A percentile compares a stretch with the other conserved stretches of the same genome.
phyloP scores from a whole-genome alignment of 2,113 vertebrate genomes.

The Cyanoderma ruficeps region DNA sequence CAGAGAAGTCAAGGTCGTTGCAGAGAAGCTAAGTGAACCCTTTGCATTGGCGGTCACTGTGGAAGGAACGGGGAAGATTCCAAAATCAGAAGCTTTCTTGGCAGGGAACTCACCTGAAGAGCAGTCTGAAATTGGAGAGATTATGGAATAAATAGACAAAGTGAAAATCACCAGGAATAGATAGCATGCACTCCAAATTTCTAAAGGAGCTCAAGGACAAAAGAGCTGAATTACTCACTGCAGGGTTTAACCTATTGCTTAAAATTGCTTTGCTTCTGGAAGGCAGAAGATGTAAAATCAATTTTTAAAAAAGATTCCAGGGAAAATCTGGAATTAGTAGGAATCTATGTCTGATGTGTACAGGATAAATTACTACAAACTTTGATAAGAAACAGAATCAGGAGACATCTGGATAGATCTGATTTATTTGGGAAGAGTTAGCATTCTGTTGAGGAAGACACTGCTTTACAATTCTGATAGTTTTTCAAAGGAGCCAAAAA shows the following conservation, averaged over 20 bases:
- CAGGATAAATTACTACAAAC: not conserved
- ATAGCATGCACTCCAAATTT: conserved; percentile 1
- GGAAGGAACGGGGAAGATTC: conserved; percentile 12
- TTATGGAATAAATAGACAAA: conserved; percentile 31
- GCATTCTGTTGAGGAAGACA: not conserved
- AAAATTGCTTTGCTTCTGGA: conserved; percentile 42
- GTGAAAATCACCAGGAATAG: not conserved
- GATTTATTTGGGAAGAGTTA: not conserved
- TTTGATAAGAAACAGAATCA: not conserved
- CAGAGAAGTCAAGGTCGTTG: not conserved
- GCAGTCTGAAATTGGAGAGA: conserved; percentile 30
- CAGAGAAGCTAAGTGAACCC: not conserved
- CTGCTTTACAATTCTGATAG: not conserved
- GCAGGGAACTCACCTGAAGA: not conserved
- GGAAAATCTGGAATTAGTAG: not conserved
- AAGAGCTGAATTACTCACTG: conserved; percentile 36
- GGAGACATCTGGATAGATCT: not conserved
- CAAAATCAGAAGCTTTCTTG: conserved; percentile 6
- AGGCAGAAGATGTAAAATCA: not conserved
- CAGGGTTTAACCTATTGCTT: conserved; percentile 11
- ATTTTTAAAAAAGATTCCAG: not conserved
- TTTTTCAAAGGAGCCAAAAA: not conserved
- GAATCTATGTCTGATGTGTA: not conserved
- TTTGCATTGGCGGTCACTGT: not conserved
- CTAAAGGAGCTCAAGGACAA: not conserved